These are phyloP conservation scores for Micropoecilia bifurca DNA, from an alignment of 2,797 vertebrate species.

Conservation along the genomic window DNA sequence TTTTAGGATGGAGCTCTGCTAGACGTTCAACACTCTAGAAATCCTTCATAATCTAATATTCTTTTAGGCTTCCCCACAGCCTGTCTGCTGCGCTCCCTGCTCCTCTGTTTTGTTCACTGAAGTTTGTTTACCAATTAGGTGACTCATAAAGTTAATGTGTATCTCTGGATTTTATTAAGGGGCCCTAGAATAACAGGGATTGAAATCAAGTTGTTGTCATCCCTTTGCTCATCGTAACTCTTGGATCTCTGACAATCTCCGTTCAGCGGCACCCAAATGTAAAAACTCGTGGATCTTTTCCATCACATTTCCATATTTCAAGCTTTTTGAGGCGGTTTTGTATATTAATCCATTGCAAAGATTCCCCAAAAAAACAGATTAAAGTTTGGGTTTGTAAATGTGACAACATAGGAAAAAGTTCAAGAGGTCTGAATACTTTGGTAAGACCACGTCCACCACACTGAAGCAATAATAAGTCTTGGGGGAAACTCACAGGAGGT, in stretches of 20 bases:
- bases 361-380: not conserved
- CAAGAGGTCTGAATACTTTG: not conserved
- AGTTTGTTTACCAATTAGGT: not conserved
- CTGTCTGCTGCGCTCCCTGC: not conserved
- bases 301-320: not conserved
- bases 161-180: not conserved
- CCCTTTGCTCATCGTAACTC: not conserved
- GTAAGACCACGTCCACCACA: slow-evolving; percentile 28
- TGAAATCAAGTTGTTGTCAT: not conserved
- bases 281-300: not conserved
- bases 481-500: slow-evolving; percentile 43
- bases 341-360: not conserved
- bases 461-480: slow-evolving; percentile 41
- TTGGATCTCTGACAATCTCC: not conserved
- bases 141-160: not conserved
- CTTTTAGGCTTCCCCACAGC: not conserved
- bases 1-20: not conserved
- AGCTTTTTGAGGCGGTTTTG: too few relatives aligned
- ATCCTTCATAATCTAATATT: not conserved
- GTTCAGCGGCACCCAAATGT: not conserved
- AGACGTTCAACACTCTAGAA: not conserved
- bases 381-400: not conserved
- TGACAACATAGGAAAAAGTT: not conserved
- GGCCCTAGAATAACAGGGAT: not conserved
- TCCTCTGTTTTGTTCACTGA: not conserved